Percentiles rank a stretch among this genome's conserved stretches.
Evolutionary conservation across 2,797 vertebrate genomes (phyloP).

Genomic region (Malurus leucopterus): DNA sequence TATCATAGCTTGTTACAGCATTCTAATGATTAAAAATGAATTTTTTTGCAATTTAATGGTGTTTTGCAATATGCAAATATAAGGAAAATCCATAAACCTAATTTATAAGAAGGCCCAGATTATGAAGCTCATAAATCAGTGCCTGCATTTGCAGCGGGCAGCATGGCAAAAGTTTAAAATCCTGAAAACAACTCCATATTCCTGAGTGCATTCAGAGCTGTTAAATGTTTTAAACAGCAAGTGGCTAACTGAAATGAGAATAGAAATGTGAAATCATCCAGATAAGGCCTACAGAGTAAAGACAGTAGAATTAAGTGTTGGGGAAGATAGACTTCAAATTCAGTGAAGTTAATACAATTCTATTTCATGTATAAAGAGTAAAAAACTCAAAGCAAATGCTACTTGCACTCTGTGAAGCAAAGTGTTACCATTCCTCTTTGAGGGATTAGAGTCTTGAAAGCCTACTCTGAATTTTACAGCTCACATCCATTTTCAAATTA

Average conservation of each 20-base stretch:
- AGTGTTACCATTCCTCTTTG: not conserved
- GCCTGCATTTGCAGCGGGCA: not conserved
- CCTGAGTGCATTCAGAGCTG: not conserved
- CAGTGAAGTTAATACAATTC: not conserved
- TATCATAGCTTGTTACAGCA: not conserved
- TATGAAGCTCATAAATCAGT: not conserved
- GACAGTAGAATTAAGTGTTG: not conserved
- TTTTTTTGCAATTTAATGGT: not conserved
- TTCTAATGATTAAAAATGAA: not conserved
- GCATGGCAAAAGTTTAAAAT: not conserved
- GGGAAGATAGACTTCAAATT: not conserved
- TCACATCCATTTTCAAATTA: slow-evolving; percentile 6
- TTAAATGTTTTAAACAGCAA: slow-evolving; percentile 22
- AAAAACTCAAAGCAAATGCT: not conserved
- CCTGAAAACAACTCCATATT: not conserved
- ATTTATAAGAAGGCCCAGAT: not conserved
- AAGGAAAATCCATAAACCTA: not conserved
- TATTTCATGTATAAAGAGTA: not conserved
- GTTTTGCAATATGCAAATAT: not conserved
- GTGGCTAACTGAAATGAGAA: not conserved
- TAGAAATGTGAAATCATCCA: not conserved
- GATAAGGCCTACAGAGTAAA: not conserved
- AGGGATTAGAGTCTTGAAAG: not conserved
- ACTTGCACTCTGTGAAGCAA: not conserved
- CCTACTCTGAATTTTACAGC: not conserved